Evolutionary conservation across 2,113 vertebrate genomes (phyloP).

Genomic region (Entosphenus tridentatus): DNA sequence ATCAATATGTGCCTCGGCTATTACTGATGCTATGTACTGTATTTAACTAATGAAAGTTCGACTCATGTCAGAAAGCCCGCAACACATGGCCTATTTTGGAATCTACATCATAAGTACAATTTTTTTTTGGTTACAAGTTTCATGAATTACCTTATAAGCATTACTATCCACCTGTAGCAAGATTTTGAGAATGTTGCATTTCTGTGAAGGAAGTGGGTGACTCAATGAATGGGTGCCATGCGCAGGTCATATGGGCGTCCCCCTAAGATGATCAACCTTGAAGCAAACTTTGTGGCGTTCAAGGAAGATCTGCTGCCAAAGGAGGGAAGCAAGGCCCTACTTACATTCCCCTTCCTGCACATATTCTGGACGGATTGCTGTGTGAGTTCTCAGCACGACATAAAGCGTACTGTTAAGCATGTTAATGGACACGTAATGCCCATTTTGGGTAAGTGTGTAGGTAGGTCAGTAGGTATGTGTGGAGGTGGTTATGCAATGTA

Average conservation of each 20-base stretch:
- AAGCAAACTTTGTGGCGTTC: conserved; percentile 93
- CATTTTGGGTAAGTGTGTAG: neutral
- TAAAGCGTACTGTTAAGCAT: neutral
- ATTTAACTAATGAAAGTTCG: no score
- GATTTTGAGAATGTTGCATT: no score
- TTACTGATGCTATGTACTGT: no score
- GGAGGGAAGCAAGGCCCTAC: conserved; percentile 80
- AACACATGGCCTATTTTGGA: no score
- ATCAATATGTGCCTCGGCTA: no score
- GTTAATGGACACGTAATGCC: conserved; percentile 10
- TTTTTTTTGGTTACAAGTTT: no score
- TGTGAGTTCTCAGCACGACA: conserved; percentile 31
- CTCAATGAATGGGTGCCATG: neutral
- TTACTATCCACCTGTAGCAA: no score
- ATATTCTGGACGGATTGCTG: conserved; percentile 98
- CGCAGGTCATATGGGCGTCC: conserved; percentile 74
- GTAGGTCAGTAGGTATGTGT: neutral
- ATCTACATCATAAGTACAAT: no score
- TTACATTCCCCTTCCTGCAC: conserved; percentile 94
- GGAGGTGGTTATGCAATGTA: no score
- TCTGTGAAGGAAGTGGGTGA: neutral
- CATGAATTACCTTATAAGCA: no score
- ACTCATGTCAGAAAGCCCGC: no score
- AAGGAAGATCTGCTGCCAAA: conserved; percentile 92
- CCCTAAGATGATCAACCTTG: conserved; percentile 97